A percentile compares a stretch with the other conserved stretches of the same genome.
Conservation (phyloP, 2,888 invertebrate species). For the Therioaphis trifolii region DNA sequence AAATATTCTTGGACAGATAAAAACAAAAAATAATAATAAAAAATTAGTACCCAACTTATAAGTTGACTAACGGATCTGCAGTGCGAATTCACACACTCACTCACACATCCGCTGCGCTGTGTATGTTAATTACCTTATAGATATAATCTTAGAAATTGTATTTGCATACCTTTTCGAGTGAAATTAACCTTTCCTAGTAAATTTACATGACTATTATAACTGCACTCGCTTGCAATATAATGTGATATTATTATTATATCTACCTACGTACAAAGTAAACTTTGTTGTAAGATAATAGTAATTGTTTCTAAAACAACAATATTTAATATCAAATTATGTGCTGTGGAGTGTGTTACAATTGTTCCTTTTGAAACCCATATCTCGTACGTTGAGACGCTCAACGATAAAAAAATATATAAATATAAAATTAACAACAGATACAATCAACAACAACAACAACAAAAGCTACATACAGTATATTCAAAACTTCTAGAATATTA, state of each 20-base stretch:
- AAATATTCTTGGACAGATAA: no score
- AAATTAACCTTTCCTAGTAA: not conserved
- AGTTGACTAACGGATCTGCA: no score
- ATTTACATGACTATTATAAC: not conserved
- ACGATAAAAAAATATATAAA: no score
- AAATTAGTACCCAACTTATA: no score
- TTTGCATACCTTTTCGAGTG: not conserved
- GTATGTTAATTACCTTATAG: not conserved
- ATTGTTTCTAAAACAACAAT: not conserved
- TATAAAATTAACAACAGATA: no score
- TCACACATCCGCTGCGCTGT: no score
- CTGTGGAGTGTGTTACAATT: not conserved
- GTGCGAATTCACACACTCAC: no score
- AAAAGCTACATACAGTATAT: no score
- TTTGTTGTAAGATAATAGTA: not conserved
- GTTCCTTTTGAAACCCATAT: not conserved
- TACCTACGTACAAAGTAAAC: not conserved
- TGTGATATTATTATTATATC: not conserved
- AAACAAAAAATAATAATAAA: no score
- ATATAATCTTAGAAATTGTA: not conserved
- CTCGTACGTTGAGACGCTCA: not conserved
- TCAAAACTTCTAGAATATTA: no score
- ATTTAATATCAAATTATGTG: not conserved
- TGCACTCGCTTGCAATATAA: not conserved
- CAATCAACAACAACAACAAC: no score